Evolutionary conservation across 2,888 invertebrate species (phyloP), one percentile per base, ranked within the genome.

Genomic region (Odontocolon sp.): DNA sequence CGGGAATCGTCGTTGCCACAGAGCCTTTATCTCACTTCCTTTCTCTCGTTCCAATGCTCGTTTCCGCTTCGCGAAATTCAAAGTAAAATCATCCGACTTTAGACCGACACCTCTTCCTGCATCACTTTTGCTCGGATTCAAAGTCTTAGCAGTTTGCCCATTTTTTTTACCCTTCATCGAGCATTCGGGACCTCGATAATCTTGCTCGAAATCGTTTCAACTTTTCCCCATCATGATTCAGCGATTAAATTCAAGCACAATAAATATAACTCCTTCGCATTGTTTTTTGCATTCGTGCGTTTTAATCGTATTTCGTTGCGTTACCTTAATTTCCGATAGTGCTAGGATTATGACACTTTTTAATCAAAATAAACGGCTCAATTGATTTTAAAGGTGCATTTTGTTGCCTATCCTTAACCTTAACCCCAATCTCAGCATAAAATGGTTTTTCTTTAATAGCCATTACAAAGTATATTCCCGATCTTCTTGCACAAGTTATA

Each of bases 1-100:
- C 72, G 78, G 67, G 75, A 79, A 68, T 72, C 72, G 64, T 68
- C 72, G 45, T 59, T 61, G 72, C 68, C 45, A 61, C 61, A 33
- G 33, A 33, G 64, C 71, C 66, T 79, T 66, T 76, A 73, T 69
- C 72, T 54, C 50, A 23, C 33, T 42, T 61, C 40, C 61, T 70
- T 66, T 50, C 59, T 59, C 8, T 45, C 45, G 52, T 21, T 21
- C 23, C 47, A 59, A 52, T 64, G 40, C 18, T 57, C 42, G 40
- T 26, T 63, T 47, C 33, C 31, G 21, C 38, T 54, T n/a, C 50
- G 9, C 40, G 21, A 23, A 47, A 9, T 14, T 28, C 28, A 42
- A 26, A 23, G n/a, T 26, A 9, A 42, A 45, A 45, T 23, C 42
- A 18, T 54, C 36, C 31, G 38, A 42, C 50, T 63, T 42, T 28